A percentile compares a stretch with the other conserved stretches of the same genome.
Evolutionary conservation across 2,797 vertebrate species (phyloP).

Genomic region (Pantherophis vulpinus): DNA sequence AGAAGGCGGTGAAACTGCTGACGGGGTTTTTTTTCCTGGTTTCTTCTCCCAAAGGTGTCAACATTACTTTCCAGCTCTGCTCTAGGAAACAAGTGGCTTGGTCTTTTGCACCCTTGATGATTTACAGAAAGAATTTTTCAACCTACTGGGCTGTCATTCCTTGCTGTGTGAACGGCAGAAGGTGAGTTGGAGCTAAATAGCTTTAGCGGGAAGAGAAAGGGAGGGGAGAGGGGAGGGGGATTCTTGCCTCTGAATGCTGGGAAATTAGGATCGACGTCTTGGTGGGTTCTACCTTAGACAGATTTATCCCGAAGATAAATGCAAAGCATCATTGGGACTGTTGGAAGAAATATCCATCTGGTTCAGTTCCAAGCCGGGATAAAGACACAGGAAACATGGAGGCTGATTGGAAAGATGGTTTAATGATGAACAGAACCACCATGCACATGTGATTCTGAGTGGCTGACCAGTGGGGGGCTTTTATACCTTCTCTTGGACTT

Average conservation of each 20-base stretch:
- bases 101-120: constrained; percentile 68
- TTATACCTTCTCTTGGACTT: too few species aligned
- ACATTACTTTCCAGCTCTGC: constrained; percentile 67
- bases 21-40: constrained; percentile 59
- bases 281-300: not conserved
- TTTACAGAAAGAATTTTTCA: constrained; percentile 70
- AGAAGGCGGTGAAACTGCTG: constrained; percentile 71
- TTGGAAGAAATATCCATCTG: too few species aligned
- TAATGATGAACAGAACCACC: too few species aligned
- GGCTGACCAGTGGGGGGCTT: too few species aligned
- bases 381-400: too few species aligned
- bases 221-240: not conserved
- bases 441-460: too few species aligned
- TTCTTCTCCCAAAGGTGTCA: constrained; percentile 73
- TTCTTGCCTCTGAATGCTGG: constrained; percentile 35
- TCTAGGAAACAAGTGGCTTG: constrained; percentile 75
- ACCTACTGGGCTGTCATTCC: constrained; percentile 64
- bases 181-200: constrained; percentile 73
- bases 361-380: too few species aligned
- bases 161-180: constrained; percentile 62
- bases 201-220: constrained; percentile 24
- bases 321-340: not conserved
- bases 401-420: too few species aligned
- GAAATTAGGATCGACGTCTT: not conserved
- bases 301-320: not conserved